Evolutionary conservation across 2,113 vertebrate species (phyloP).

Genomic region (Abramis brama): DNA sequence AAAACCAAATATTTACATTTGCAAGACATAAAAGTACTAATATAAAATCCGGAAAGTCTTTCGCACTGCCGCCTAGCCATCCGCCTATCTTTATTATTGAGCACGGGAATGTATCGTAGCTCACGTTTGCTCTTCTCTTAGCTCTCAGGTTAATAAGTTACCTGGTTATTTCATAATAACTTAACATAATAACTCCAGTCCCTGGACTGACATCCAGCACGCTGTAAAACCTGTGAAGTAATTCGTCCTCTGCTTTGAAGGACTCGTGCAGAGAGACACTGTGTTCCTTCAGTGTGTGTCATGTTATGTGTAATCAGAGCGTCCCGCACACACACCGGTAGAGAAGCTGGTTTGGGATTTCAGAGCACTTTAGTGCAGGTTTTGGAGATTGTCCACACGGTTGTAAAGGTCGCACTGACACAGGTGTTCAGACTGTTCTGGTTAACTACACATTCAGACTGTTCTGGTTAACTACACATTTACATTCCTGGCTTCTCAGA

Average conservation of each 20-base stretch:
- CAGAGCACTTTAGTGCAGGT: neutral
- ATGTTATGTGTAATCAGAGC: neutral
- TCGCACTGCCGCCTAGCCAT: neutral
- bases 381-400: neutral
- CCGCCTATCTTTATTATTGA: neutral
- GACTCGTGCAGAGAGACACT: neutral
- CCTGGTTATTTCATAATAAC: neutral
- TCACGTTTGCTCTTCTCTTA: neutral
- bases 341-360: neutral
- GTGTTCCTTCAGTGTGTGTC: neutral
- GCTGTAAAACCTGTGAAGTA: neutral
- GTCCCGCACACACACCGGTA: neutral
- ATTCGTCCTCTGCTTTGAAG: neutral
- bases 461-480: neutral
- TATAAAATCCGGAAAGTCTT: neutral
- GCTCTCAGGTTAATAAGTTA: constrained; percentile 2
- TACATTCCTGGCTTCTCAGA: neutral
- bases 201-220: neutral
- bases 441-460: neutral
- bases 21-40: neutral
- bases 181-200: too few relatives aligned
- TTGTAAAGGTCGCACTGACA: neutral
- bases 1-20: neutral
- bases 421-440: neutral
- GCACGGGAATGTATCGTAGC: neutral